phyloP scores from a whole-genome alignment of 2,888 invertebrate genomes.

The Anoplius nigerrimus region DNA sequence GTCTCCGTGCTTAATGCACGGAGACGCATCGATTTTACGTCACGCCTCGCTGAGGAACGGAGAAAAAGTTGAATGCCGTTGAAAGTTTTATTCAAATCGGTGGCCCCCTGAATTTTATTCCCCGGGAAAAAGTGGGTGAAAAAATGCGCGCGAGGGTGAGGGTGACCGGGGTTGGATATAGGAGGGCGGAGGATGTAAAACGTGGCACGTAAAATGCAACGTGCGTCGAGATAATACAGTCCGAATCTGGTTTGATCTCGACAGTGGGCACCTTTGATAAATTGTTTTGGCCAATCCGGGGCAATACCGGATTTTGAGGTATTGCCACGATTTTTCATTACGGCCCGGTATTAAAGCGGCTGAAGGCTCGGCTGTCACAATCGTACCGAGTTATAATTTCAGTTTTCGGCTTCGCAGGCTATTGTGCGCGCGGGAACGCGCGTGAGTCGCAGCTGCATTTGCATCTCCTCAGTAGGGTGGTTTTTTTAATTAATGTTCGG shows the following conservation, averaged over 20 bases:
- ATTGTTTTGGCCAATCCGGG: conserved; percentile 22
- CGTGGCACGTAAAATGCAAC: background rate
- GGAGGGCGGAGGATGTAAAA: too few species aligned
- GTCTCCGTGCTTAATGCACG: too few species aligned
- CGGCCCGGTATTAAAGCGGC: conserved; percentile 18
- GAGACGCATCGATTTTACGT: too few species aligned
- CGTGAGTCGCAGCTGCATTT: conserved; percentile 1
- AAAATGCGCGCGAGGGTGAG: too few species aligned
- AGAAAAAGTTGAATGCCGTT: too few species aligned
- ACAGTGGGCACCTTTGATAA: conserved; percentile 18
- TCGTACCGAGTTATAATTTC: conserved; percentile 7
- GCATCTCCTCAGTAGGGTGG: background rate
- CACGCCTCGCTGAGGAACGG: too few species aligned
- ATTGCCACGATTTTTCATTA: conserved; percentile 33
- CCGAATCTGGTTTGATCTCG: conserved; percentile 12
- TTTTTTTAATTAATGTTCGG: too few species aligned
- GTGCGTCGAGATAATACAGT: conserved; percentile 13
- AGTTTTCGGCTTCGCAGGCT: conserved; percentile 4
- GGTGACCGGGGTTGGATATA: too few species aligned
- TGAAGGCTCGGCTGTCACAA: background rate
- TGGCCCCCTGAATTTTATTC: too few species aligned
- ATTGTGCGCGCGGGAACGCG: background rate
- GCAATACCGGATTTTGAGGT: conserved; percentile 28
- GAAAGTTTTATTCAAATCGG: too few species aligned
- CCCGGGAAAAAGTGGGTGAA: too few species aligned